phyloP scores from a whole-genome alignment of 2,113 vertebrate species.

The Paramisgurnus dabryanus region DNA sequence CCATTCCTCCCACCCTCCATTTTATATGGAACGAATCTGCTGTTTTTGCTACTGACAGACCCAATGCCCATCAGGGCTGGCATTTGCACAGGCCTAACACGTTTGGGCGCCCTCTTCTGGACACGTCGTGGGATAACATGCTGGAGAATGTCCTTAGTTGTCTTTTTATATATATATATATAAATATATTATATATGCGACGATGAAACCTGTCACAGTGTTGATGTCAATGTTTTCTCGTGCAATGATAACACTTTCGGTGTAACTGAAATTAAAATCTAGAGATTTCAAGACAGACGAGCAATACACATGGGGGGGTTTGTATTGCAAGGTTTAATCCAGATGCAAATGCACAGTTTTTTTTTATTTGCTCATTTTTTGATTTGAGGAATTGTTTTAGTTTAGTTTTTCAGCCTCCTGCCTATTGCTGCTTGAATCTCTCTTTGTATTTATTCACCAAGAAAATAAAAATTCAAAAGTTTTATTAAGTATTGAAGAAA shows the following conservation, averaged over 20 bases:
- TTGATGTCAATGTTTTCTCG: slow-evolving; percentile 78
- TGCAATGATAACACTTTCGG: slow-evolving; percentile 82
- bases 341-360: slow-evolving; percentile 10
- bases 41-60: slow-evolving; percentile 84
- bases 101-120: slow-evolving; percentile 70
- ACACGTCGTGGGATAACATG: slow-evolving; percentile 76
- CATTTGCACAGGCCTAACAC: slow-evolving; percentile 81
- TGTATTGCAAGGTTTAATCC: slow-evolving; percentile 27
- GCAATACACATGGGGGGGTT: slow-evolving; percentile 38
- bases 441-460: slow-evolving; percentile 93
- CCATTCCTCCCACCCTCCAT: slow-evolving; percentile 47
- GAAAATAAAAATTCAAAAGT: slow-evolving; percentile 65
- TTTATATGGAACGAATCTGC: slow-evolving; percentile 34
- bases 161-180: slow-evolving; percentile 74
- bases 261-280: slow-evolving; percentile 68
- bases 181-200: slow-evolving; percentile 50
- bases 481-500: slow-evolving; percentile 84
- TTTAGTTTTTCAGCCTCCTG: slow-evolving; percentile 16
- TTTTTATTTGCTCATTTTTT: slow-evolving; percentile 31
- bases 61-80: slow-evolving; percentile 75
- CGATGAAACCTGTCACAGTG: slow-evolving; percentile 81
- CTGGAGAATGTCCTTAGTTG: slow-evolving; percentile 82
- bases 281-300: slow-evolving; percentile 55
- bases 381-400: not conserved
- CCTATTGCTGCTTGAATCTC: slow-evolving; percentile 80